Percentiles rank a stretch among this genome's conserved stretches.
phyloP scores from a whole-genome alignment of 2,888 invertebrate genomes.

The Physocephala rufipes region DNA sequence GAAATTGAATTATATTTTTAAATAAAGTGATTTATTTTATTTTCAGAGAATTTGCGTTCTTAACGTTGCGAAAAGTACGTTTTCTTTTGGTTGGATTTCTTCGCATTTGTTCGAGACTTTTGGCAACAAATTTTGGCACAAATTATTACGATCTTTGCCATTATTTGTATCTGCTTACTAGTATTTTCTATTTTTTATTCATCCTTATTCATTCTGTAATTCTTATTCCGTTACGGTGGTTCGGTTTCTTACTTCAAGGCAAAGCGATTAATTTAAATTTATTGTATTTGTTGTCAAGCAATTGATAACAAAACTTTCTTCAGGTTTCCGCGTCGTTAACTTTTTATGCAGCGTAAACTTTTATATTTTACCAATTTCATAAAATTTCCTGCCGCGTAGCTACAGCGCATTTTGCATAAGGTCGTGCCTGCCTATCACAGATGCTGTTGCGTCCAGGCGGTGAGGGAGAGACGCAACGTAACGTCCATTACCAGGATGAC shows the following conservation, averaged over 20 bases:
- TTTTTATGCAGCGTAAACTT: conserved; percentile 62
- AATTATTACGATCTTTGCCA: not conserved
- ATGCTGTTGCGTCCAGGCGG: not conserved
- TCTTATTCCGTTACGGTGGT: not conserved
- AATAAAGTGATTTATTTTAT: too few relatives aligned
- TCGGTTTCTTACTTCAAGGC: not conserved
- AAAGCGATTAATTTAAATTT: conserved; percentile 62
- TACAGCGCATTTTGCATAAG: conserved; percentile 32
- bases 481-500: not conserved
- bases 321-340: conserved; percentile 65
- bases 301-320: conserved; percentile 65
- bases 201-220: not conserved
- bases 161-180: not conserved
- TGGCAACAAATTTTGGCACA: conserved; percentile 5
- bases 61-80: too few relatives aligned
- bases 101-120: not conserved
- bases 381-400: conserved; percentile 47
- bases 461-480: not conserved
- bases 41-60: too few relatives aligned
- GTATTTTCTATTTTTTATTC: not conserved
- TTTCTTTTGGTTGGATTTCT: too few relatives aligned
- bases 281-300: conserved; percentile 58
- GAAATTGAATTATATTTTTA: too few relatives aligned
- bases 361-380: conserved; percentile 59
- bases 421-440: conserved; percentile 19